Conservation (phyloP, 2,797 vertebrate genomes). For the Anableps anableps region DNA sequence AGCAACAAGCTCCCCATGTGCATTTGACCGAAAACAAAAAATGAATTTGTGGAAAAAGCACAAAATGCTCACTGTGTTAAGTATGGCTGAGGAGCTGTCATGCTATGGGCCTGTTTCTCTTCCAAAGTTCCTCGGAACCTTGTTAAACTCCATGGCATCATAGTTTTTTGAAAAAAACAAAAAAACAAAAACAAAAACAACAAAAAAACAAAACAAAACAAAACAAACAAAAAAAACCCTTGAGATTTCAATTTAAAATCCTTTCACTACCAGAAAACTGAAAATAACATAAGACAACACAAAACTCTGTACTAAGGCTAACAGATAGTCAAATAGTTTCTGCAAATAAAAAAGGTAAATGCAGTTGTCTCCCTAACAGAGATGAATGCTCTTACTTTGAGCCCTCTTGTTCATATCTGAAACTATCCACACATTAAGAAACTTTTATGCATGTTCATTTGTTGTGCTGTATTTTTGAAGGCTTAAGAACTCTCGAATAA, state of each 20-base stretch:
- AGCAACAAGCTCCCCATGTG: background rate
- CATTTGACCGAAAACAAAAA: background rate
- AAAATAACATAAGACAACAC: background rate
- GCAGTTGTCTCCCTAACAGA: background rate
- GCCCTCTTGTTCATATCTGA: background rate
- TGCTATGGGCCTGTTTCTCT: background rate
- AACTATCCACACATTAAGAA: background rate
- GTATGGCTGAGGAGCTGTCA: background rate
- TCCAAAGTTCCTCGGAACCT: background rate
- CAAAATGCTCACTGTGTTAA: background rate
- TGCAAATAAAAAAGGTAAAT: background rate
- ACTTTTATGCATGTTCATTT: background rate
- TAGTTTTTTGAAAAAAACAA: no score
- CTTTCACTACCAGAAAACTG: background rate
- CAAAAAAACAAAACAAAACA: no score
- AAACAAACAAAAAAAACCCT: no score
- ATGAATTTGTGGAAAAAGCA: background rate
- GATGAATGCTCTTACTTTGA: background rate
- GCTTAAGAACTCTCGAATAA: constrained; percentile 27
- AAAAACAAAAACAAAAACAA: no score
- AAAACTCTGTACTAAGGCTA: background rate
- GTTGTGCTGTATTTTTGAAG: background rate
- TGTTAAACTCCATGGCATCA: background rate
- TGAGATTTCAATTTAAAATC: background rate
- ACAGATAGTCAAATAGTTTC: background rate